Percentiles rank a stretch among this genome's conserved stretches.
Conservation (phyloP, 37 sponge, comb jelly and placozoan genomes). For the Oscarella lobularis region DNA sequence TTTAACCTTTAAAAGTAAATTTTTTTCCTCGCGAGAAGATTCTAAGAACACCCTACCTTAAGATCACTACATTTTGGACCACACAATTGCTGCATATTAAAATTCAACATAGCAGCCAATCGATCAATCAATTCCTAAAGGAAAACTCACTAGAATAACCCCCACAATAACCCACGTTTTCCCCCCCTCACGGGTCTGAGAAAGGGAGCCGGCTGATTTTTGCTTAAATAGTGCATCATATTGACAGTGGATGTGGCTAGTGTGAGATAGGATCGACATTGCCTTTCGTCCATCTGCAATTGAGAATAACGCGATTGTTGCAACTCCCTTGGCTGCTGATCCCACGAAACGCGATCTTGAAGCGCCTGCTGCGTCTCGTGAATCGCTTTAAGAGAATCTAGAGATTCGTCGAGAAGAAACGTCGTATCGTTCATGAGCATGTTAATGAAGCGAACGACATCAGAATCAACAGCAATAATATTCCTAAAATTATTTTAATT, state of each 20-base stretch:
- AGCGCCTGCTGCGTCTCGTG: constrained; percentile 84
- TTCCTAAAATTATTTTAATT: not conserved
- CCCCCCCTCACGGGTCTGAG: constrained; percentile 41
- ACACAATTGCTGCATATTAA: constrained; percentile 85
- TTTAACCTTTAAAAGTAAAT: constrained; percentile 36
- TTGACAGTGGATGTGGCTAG: constrained; percentile 69
- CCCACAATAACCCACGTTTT: too few relatives aligned
- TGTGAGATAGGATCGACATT: constrained; percentile 86
- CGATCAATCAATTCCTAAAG: constrained; percentile 48
- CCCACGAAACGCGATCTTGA: constrained; percentile 51
- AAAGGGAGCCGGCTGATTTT: constrained; percentile 58
- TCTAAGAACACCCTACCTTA: constrained; percentile 24
- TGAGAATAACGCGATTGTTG: constrained; percentile 43
- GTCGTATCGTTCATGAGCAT: constrained; percentile 97
- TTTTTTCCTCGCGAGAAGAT: not conserved
- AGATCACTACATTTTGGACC: constrained; percentile 83
- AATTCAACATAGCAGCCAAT: constrained; percentile 84
- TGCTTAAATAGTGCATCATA: constrained; percentile 74
- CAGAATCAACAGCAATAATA: constrained; percentile 19
- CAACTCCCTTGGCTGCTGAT: constrained; percentile 41
- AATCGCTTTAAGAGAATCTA: constrained; percentile 79
- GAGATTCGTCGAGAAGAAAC: constrained; percentile 84
- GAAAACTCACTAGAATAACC: too few relatives aligned
- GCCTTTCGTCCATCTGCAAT: constrained; percentile 74
- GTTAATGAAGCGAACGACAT: constrained; percentile 76